These are phyloP conservation scores for Drosophila flavopinicola DNA, from an alignment of 2,888 invertebrate species.

Conservation along the genomic window DNA sequence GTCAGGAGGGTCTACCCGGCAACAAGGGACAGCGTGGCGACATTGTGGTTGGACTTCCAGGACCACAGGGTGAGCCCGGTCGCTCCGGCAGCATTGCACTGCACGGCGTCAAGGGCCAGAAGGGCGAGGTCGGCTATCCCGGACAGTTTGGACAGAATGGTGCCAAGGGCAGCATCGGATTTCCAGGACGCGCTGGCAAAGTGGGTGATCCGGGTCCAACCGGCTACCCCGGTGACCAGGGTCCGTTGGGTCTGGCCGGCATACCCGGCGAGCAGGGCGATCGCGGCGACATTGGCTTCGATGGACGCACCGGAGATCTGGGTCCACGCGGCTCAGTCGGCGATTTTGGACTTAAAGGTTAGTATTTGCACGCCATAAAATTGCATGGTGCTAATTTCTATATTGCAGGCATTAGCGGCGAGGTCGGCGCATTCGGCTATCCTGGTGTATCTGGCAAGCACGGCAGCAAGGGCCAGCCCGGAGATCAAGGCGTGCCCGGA, in stretches of 20 bases:
- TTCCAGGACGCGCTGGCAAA: slow-evolving; percentile 84
- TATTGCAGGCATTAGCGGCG: slow-evolving; percentile 71
- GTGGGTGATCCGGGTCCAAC: slow-evolving; percentile 84
- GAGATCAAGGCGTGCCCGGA: slow-evolving; percentile 75
- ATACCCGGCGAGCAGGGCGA: slow-evolving; percentile 83
- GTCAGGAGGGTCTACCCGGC: slow-evolving; percentile 87
- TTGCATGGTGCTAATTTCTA: not conserved
- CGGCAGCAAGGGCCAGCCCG: slow-evolving; percentile 81
- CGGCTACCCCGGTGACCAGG: slow-evolving; percentile 68
- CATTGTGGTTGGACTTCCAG: slow-evolving; percentile 81
- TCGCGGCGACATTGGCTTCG: slow-evolving; percentile 87
- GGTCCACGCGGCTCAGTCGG: slow-evolving; percentile 84
- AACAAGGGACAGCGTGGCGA: slow-evolving; percentile 84
- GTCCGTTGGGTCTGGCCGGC: slow-evolving; percentile 74
- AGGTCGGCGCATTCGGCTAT: slow-evolving; percentile 74
- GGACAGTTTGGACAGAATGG: slow-evolving; percentile 82
- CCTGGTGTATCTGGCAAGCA: slow-evolving; percentile 67
- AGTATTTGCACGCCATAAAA: not conserved
- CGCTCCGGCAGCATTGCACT: slow-evolving; percentile 83
- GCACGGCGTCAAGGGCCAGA: slow-evolving; percentile 83
- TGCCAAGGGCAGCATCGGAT: slow-evolving; percentile 85
- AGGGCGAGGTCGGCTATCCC: slow-evolving; percentile 84
- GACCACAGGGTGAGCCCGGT: slow-evolving; percentile 82
- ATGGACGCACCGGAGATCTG: slow-evolving; percentile 81
- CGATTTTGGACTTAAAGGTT: slow-evolving; percentile 80